These are phyloP conservation scores for Trypoxylus dichotomus DNA, from an alignment of 1,140 invertebrate genomes.

Conservation along the genomic window DNA sequence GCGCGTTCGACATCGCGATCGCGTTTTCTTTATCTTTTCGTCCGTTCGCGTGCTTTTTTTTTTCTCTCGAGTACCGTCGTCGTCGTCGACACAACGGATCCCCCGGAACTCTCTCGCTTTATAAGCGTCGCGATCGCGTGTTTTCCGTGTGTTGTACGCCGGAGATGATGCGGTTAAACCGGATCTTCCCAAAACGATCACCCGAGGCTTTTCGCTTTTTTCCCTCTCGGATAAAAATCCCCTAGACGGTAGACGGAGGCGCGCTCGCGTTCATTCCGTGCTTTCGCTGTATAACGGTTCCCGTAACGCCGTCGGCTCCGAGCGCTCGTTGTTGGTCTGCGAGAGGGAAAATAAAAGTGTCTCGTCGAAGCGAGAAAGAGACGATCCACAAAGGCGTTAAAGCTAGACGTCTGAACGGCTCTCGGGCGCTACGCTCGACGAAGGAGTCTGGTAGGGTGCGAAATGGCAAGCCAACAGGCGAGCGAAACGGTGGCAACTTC, in stretches of 20 bases:
- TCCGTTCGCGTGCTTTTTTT: conserved; percentile 14
- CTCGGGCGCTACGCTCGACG: neutral
- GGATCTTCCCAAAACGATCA: conserved; percentile 24
- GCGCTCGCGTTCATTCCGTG: neutral
- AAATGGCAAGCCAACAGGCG: neutral
- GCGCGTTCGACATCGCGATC: neutral
- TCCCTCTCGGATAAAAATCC: conserved; percentile 14
- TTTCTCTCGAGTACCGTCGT: neutral
- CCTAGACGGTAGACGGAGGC: neutral
- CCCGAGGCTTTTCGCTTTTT: conserved; percentile 24
- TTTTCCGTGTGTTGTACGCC: conserved; percentile 13
- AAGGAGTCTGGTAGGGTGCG: neutral
- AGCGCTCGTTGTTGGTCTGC: neutral
- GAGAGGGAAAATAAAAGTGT: conserved; percentile 4
- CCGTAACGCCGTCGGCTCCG: neutral
- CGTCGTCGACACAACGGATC: neutral
- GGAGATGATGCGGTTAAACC: conserved; percentile 24
- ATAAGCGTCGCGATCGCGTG: conserved; percentile 18
- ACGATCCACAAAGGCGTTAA: neutral
- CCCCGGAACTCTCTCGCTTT: neutral
- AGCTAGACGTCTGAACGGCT: neutral
- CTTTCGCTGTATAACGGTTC: neutral
- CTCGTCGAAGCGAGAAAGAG: neutral
- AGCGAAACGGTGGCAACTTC: neutral
- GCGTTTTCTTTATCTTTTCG: neutral